Percentiles rank a stretch among this genome's conserved stretches.
phyloP scores from a whole-genome alignment of 1,140 invertebrate genomes.

The Meloidogyne chitwoodi region DNA sequence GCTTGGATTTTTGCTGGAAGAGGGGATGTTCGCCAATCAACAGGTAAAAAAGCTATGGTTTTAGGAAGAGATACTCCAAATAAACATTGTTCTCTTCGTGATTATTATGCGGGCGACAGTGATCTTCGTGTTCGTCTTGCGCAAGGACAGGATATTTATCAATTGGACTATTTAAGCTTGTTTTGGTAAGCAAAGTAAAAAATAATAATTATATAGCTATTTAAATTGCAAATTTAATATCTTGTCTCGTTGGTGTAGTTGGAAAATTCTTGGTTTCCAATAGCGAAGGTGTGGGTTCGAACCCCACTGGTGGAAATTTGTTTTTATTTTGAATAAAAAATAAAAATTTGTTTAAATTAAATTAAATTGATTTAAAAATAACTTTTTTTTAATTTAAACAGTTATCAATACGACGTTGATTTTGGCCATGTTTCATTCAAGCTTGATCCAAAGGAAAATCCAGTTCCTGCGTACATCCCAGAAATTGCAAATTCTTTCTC shows the following conservation, averaged over 20 bases:
- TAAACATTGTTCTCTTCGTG: slow-evolving; percentile 41
- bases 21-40: slow-evolving; percentile 37
- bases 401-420: slow-evolving; percentile 45
- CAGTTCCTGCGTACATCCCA: slow-evolving; percentile 34
- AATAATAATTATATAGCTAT: not conserved
- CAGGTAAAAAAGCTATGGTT: slow-evolving; percentile 46
- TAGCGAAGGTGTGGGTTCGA: not conserved
- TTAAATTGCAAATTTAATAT: not conserved
- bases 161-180: slow-evolving; percentile 42
- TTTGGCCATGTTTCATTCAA: slow-evolving; percentile 40
- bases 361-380: not conserved
- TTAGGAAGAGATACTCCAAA: slow-evolving; percentile 25
- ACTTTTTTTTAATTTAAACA: not conserved
- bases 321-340: not conserved
- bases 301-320: not conserved
- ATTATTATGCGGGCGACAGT: slow-evolving; percentile 37
- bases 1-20: slow-evolving; percentile 48
- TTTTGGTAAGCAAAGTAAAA: slow-evolving; percentile 25
- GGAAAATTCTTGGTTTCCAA: too few species aligned
- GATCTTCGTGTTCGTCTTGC: slow-evolving; percentile 38
- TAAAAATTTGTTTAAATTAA: not conserved
- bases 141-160: slow-evolving; percentile 40
- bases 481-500: not conserved
- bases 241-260: not conserved
- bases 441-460: slow-evolving; percentile 26